Conservation (phyloP, 2,797 vertebrate species). For the Malurus leucopterus region DNA sequence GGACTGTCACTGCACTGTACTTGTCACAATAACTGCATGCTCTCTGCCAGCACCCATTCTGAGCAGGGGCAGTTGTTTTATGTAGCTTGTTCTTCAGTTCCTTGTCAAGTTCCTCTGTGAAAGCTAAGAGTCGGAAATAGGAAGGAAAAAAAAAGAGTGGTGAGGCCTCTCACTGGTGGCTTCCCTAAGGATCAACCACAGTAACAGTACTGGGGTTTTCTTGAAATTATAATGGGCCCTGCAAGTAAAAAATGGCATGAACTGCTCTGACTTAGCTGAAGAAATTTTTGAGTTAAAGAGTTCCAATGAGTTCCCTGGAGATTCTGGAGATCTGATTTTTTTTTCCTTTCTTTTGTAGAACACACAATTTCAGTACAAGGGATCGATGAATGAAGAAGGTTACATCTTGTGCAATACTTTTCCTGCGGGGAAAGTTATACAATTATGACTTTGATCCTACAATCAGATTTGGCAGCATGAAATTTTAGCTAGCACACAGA, state of each 20-base stretch:
- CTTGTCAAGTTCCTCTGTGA: not conserved
- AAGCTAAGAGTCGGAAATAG: not conserved
- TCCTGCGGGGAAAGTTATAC: not conserved
- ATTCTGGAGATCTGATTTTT: not conserved
- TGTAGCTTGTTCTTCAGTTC: not conserved
- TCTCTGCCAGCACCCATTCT: not conserved
- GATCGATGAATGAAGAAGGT: not conserved
- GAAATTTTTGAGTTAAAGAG: not conserved
- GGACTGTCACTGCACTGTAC: accelerated
- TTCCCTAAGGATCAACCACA: not conserved
- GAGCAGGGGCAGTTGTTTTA: not conserved
- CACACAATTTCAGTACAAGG: not conserved
- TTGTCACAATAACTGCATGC: not conserved
- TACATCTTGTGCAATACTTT: not conserved
- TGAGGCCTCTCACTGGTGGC: not conserved
- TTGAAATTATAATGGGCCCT: not conserved
- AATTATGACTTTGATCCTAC: not conserved
- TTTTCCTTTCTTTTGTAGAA: not conserved
- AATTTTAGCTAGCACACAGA: not conserved
- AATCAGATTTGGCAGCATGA: slow-evolving; percentile 9
- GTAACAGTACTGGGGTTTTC: not conserved
- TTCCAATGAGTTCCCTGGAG: not conserved
- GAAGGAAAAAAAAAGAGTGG: not conserved
- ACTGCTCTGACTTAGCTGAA: not conserved
- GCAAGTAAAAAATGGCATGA: not conserved